A percentile compares a stretch with the other conserved stretches of the same genome.
Conservation (phyloP, 2,797 vertebrate genomes). For the Salmo trutta region DNA sequence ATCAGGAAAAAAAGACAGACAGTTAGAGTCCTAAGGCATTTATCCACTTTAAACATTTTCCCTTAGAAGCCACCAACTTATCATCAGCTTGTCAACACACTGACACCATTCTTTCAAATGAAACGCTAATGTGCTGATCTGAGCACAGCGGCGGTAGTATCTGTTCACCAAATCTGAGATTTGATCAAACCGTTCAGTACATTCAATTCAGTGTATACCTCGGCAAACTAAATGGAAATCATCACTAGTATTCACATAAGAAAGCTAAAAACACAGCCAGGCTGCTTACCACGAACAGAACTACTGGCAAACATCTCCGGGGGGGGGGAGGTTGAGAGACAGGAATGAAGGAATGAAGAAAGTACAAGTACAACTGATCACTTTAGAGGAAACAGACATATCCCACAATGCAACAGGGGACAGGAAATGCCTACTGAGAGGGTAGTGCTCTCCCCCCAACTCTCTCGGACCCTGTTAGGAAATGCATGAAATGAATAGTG, state of each 20-base stretch:
- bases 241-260: constrained; percentile 71
- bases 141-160: constrained; percentile 67
- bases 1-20: constrained; percentile 78
- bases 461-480: constrained; percentile 75
- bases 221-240: constrained; percentile 73
- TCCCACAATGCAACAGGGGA: constrained; percentile 73
- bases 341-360: constrained; percentile 49
- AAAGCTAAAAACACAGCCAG: constrained; percentile 67
- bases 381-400: constrained; percentile 71
- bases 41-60: constrained; percentile 79
- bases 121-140: constrained; percentile 77
- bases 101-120: constrained; percentile 85
- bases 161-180: constrained; percentile 75
- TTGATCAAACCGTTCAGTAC: constrained; percentile 79
- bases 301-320: constrained; percentile 61
- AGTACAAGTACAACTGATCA: constrained; percentile 72
- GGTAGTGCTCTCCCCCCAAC: constrained; percentile 61
- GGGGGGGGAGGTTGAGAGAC: constrained; percentile 37
- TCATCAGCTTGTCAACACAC: constrained; percentile 77
- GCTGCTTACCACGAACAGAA: constrained; percentile 59
- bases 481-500: constrained; percentile 86
- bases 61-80: constrained; percentile 79
- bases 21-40: constrained; percentile 80
- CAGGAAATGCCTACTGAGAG: constrained; percentile 78
- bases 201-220: constrained; percentile 74